Base-by-base conservation (phyloP, 1,140 invertebrate species). In the Pomacea maculata region DNA sequence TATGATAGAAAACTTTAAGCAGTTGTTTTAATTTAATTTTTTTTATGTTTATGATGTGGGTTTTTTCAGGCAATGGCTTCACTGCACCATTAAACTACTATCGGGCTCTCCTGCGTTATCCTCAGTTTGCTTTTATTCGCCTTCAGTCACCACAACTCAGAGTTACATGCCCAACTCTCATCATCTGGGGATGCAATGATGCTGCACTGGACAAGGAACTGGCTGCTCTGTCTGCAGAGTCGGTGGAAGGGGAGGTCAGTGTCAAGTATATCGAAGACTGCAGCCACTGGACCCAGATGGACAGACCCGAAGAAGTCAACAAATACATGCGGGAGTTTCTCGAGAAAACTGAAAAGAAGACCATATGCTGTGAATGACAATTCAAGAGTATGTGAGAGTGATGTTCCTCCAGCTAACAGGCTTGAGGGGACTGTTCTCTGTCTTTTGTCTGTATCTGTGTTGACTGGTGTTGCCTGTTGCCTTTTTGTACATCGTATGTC, bases 81-180 rank as follows among this genome's bases (percentile, higher is more conserved):
- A 95, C 94, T 14, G 94, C 94, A 21, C 94, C 95, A n/a, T 93
- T 96, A 65, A 96, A 96, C 91, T 96, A 95, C 91, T 96, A 94
- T 85, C 91, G 94, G 73, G 94, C 93, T 80, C 88, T 94, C 45
- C 72, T 86, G 11, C 79, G 73, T 10, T 74, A 72, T 29, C 45
- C 64, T 21, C 63, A 68, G 6, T 19, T 78, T 19, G 21, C 19
- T 8, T 54, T 19, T 65, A 57, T 57, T 57, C 65, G 77, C 19
- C 67, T 57, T 8, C 63, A 61, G 9, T 12, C 9, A 6, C 73
- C 72, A 10, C 25, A 77, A 14, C 78, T 72, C 12, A 84, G 81
- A 71, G 86, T 93, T n/a, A 83, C 86, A 21, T 93, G 93, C 10
- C 93, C 93, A 65, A 94, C 93, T 8, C 88, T 96, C 63, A 86